Percentiles rank a stretch among this genome's conserved stretches.
phyloP scores from a whole-genome alignment of 2,888 invertebrate species.

The Drosophila suboccidentalis region DNA sequence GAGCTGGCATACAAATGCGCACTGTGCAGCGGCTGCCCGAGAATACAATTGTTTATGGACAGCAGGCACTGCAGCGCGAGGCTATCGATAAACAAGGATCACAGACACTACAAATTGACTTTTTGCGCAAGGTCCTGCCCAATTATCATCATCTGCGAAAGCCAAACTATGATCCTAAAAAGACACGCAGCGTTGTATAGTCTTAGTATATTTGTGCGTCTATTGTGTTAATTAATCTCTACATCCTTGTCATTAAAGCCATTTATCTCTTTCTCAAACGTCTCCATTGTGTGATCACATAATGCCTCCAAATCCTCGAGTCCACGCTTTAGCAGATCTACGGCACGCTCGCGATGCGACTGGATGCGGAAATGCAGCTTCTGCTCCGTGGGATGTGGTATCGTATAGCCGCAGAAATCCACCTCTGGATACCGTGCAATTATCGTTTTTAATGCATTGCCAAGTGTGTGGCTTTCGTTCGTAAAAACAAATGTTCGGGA shows the following conservation, averaged over 20 bases:
- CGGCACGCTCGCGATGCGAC: conserved; percentile 89
- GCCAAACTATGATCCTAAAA: conserved; percentile 88
- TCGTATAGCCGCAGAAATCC: conserved; percentile 96
- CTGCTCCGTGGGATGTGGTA: conserved; percentile 97
- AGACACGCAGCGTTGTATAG: conserved; percentile 80
- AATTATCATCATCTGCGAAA: conserved; percentile 97
- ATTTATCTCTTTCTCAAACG: conserved; percentile 89
- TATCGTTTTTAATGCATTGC: conserved; percentile 95
- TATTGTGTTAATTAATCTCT: conserved; percentile 64
- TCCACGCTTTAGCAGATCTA: conserved; percentile 92
- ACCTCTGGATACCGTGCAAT: conserved; percentile 95
- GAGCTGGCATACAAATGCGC: conserved; percentile 92
- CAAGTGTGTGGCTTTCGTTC: conserved; percentile 97
- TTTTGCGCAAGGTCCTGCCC: conserved; percentile 95
- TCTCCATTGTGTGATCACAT: conserved; percentile 91
- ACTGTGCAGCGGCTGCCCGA: conserved; percentile 92
- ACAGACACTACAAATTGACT: conserved; percentile 96
- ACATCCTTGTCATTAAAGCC: conserved; percentile 84
- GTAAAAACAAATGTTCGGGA: conserved; percentile 95
- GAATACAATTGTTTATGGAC: conserved; percentile 96
- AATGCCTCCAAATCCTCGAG: conserved; percentile 92
- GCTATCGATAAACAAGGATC: conserved; percentile 93
- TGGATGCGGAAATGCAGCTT: conserved; percentile 97
- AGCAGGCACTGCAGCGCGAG: conserved; percentile 90
- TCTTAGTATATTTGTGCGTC: conserved; percentile 1